These are phyloP conservation scores for Pogonognathellus flavescens DNA, from an alignment of 1,140 invertebrate genomes.

Conservation along the genomic window DNA sequence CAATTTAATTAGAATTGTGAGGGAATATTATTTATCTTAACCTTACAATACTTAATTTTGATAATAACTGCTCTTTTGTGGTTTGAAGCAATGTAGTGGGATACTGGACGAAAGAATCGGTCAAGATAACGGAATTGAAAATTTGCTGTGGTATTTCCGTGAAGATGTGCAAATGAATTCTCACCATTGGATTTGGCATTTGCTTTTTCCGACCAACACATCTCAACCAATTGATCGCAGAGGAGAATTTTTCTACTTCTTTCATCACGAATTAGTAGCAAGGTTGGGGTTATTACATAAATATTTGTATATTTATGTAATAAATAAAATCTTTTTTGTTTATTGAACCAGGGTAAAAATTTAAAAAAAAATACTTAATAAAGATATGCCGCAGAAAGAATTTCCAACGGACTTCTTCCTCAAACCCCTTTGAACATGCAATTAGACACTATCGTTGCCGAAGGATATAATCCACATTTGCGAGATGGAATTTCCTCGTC, in stretches of 20 bases:
- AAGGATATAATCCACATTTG: constrained; percentile 28
- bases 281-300: background rate
- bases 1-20: background rate
- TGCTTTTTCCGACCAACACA: background rate
- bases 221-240: background rate
- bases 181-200: constrained; percentile 75
- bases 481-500: background rate
- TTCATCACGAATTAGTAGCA: constrained; percentile 31
- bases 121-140: constrained; percentile 52
- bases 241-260: constrained; percentile 27
- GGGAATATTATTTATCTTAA: too few relatives aligned
- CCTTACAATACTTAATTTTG: background rate
- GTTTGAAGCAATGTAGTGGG: background rate
- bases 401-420: background rate
- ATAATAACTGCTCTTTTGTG: background rate
- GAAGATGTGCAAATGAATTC: constrained; percentile 65
- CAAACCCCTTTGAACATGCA: background rate
- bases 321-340: background rate
- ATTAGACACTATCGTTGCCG: background rate
- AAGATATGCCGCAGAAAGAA: background rate
- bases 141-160: constrained; percentile 56
- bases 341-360: too few relatives aligned
- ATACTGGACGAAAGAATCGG: constrained; percentile 53
- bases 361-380: background rate
- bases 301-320: background rate